Conservation (phyloP, 2,113 vertebrate species). For the Nerophis ophidion region DNA sequence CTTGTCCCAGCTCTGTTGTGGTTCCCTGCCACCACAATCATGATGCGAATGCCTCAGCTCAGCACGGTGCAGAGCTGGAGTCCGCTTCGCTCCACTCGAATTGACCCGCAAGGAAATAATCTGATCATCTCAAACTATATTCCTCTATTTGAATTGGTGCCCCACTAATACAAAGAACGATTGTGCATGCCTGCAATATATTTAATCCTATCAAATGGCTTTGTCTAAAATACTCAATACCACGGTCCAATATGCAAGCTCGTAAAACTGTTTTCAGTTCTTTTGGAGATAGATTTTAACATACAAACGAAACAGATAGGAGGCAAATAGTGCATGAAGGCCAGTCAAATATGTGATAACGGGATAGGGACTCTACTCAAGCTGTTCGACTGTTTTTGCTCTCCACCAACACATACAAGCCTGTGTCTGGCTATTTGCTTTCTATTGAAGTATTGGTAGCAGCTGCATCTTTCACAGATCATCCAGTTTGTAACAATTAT, state of each 20-base stretch:
- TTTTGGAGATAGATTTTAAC: conserved; percentile 71
- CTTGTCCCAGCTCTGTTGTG: conserved; percentile 69
- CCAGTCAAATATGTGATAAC: conserved; percentile 86
- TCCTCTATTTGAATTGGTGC: conserved; percentile 57
- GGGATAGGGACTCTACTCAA: conserved; percentile 65
- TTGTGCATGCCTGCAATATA: conserved; percentile 39
- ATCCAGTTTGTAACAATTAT: conserved; percentile 58
- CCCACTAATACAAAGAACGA: conserved; percentile 53
- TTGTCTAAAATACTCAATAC: neutral
- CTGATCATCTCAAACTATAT: conserved; percentile 71
- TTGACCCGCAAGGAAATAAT: conserved; percentile 65
- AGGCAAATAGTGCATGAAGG: conserved; percentile 81
- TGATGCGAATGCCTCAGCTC: conserved; percentile 60
- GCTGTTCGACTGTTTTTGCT: conserved; percentile 28
- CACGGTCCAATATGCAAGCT: conserved; percentile 3
- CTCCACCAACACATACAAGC: conserved; percentile 25
- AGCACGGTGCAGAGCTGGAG: conserved; percentile 48
- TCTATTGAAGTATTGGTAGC: conserved; percentile 56
- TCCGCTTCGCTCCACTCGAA: conserved; percentile 50
- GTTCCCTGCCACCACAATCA: conserved; percentile 70
- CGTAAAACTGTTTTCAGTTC: conserved; percentile 19
- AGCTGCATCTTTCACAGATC: conserved; percentile 78
- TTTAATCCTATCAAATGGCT: conserved; percentile 14
- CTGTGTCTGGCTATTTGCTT: conserved; percentile 39
- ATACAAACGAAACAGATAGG: conserved; percentile 76